phyloP scores from a whole-genome alignment of 2,113 vertebrate species.

The Meles meles region DNA sequence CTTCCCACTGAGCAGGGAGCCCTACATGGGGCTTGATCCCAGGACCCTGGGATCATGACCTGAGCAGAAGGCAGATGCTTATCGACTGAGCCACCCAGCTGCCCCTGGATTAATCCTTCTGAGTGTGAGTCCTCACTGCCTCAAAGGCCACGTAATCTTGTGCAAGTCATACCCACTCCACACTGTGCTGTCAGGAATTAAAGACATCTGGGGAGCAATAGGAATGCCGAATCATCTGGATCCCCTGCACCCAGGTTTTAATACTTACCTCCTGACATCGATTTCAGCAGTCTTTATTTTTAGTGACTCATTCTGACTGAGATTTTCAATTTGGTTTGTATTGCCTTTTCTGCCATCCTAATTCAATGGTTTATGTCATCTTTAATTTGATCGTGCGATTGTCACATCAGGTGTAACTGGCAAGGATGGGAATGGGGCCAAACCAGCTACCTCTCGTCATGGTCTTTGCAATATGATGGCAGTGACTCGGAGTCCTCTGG shows the following conservation, averaged over 20 bases:
- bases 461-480: too few relatives aligned
- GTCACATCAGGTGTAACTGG: background rate
- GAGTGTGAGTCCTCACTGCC: background rate
- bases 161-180: background rate
- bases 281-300: background rate
- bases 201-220: background rate
- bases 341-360: background rate
- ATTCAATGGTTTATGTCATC: background rate
- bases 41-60: too few relatives aligned
- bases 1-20: too few relatives aligned
- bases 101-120: background rate
- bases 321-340: background rate
- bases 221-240: background rate
- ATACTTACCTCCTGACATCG: background rate
- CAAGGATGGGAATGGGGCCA: background rate
- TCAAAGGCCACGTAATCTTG: background rate
- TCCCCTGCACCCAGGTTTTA: background rate
- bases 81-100: too few relatives aligned
- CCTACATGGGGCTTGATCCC: too few relatives aligned
- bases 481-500: background rate
- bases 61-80: too few relatives aligned
- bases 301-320: background rate
- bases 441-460: background rate
- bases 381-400: background rate
- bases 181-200: background rate